Base-by-base conservation (phyloP, 2,113 vertebrate species). In the Gnathonemus longibarbis region DNA sequence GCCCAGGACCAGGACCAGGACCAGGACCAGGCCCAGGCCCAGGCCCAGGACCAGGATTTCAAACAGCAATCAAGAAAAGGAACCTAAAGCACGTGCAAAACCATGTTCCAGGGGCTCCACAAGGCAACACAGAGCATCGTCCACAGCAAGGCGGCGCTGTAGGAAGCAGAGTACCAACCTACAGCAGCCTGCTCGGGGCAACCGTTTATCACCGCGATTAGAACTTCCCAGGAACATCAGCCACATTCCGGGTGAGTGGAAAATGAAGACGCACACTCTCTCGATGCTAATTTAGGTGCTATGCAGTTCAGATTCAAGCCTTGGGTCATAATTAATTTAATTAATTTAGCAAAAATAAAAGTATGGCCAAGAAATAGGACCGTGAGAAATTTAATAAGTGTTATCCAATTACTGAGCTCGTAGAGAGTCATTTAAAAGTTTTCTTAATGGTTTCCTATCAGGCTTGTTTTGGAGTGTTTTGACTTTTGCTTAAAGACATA, bases 151-250 rank as follows among this genome's bases (percentile, higher is more conserved):
- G 88, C 86, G 2, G 90, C 94, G 93, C 93, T 92, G 8, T 89
- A 94, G 93, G 93, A 94, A 94, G 93, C 94, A 90, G 93, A 94
- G 93, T 94, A 93, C 91, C 92, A 91, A 92, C 93, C 94, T 92
- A 91, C 90, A 94, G 90, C 94, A 92, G 94, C 95, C 95, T 94
- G 94, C 94, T 95, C 94, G 93, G 95, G 94, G 95, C 94, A 94
- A 90, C 90, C 24, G n/a, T 90, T 93, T 91, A 94, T 93, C 94
- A 95, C 92, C 92, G 92, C 62, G 10, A 5, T 31, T 31, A 7
- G n/a, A 70, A 70, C 91, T 94, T 95, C 91, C 84, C 39, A 89
- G 91, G 92, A 88, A 89, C 91, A 45, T 90, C 24, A 56, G 91
- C 91, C 90, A 90, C 89, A 80, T 80, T 42, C 15, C 6, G 85